Base-by-base conservation (phyloP, 2,797 vertebrate genomes). In the Anguilla marmorata region DNA sequence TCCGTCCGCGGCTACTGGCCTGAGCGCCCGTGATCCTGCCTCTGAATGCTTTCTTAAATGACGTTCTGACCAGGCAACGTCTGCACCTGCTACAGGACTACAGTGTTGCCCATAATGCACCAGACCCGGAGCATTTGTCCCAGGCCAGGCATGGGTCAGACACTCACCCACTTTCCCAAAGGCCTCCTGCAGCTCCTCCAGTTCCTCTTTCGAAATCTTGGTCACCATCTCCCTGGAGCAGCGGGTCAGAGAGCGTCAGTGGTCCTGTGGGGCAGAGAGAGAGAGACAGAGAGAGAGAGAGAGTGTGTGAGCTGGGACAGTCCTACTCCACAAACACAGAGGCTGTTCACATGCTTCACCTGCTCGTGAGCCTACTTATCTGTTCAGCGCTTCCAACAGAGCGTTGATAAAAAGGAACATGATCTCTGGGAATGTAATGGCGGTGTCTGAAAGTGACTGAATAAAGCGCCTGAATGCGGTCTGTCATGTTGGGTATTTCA, bases 121-220 rank as follows among this genome's bases (percentile, higher is more conserved):
- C 63, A 69, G n/a, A 69, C 5, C 24, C 1, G 9, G 8, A n/a
- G 24, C 9, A 7, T 69, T 69, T 69, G n/a, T 6, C 63, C 45
- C 19, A 82, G 19, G 33, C 9, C 45, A 82, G 79, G 27, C 21
- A 6, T 21, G 9, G 45, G 45, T 50, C 21, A n/a, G 19, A 86
- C 87, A 95, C 96, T 95, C 92, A 99, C 98, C 98, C 84, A 99
- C 96, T 97, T 97, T 98, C 60, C 89, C 92, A 93, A 99, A 99
- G 85, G 97, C 97, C 90, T 98, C 97, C 86, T 95, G 96, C 93
- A 99, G 96, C 91, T 99, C 99, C 91, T 99, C 97, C 91, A 97
- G 92, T 85, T 99, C 99, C 37, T 99, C 98, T 94, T 97, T 98
- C 91, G 97, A 97, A 92, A 99, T 98, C 50, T 99, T 96, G 93